phyloP scores from a whole-genome alignment of 2,888 invertebrate species.

The Corythucha ciliata region DNA sequence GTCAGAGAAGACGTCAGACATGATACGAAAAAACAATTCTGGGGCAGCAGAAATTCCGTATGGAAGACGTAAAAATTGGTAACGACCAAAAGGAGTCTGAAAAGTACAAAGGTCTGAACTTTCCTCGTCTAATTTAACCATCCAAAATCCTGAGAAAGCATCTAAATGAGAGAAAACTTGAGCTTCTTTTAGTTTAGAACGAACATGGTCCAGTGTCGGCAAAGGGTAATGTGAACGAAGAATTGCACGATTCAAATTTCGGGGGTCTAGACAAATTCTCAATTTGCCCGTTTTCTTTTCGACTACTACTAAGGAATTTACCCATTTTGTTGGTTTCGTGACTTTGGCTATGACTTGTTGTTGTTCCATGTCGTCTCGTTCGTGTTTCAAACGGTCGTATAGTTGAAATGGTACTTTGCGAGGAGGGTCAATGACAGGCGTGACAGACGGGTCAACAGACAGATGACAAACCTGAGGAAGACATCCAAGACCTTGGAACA shows the following conservation, averaged over 20 bases:
- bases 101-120: constrained; percentile 7
- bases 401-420: constrained; percentile 8
- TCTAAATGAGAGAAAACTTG: constrained; percentile 2
- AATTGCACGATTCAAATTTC: constrained; percentile 10
- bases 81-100: constrained; percentile 10
- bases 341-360: constrained; percentile 6
- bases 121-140: neutral
- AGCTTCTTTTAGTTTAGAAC: constrained; percentile 3
- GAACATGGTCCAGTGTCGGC: constrained; percentile 10
- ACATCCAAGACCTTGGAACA: constrained; percentile 8
- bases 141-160: constrained; percentile 10
- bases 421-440: constrained; percentile 12
- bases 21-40: constrained; percentile 7
- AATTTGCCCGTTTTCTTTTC: constrained; percentile 1
- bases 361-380: constrained; percentile 3
- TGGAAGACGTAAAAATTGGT: constrained; percentile 10
- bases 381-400: constrained; percentile 9
- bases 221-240: constrained; percentile 1
- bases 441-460: neutral
- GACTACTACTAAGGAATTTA: neutral
- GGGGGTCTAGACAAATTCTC: constrained; percentile 8
- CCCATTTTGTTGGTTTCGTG: constrained; percentile 15
- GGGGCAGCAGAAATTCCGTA: constrained; percentile 5
- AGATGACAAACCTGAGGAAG: constrained; percentile 1
- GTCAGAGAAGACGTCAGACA: neutral